Percentiles rank a stretch among this genome's conserved stretches.
Evolutionary conservation across 1,140 invertebrate genomes (phyloP).

Genomic region (Drosophila equinoxialis): DNA sequence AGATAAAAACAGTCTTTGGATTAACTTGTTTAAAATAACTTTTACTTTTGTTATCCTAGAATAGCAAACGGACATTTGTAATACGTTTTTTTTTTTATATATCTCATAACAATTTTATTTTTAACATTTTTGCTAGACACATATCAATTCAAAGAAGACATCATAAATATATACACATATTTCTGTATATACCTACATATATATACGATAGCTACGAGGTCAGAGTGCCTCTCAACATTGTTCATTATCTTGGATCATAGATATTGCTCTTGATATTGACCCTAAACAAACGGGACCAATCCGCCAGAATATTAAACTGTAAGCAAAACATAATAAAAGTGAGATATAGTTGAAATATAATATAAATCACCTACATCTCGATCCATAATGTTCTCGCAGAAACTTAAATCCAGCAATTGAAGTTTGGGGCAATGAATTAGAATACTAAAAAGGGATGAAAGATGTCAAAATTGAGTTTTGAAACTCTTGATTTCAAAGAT

Average conservation of each 20-base stretch:
- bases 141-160: constrained; percentile 14
- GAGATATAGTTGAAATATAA: too few species aligned
- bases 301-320: constrained; percentile 57
- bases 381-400: constrained; percentile 91
- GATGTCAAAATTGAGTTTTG: not conserved
- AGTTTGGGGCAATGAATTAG: constrained; percentile 87
- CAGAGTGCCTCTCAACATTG: not conserved
- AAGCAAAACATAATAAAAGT: not conserved
- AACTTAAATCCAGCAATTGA: constrained; percentile 92
- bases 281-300: constrained; percentile 72
- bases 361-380: constrained; percentile 84
- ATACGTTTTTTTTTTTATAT: too few species aligned
- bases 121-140: constrained; percentile 44
- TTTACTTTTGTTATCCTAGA: too few species aligned
- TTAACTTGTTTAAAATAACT: too few species aligned
- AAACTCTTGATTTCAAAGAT: not conserved
- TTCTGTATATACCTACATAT: constrained; percentile 15
- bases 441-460: constrained; percentile 84
- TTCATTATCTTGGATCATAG: constrained; percentile 43
- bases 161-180: constrained; percentile 17
- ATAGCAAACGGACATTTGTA: too few species aligned
- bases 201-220: constrained; percentile 30
- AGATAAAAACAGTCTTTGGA: not conserved
- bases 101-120: constrained; percentile 16
- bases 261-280: constrained; percentile 78